Evolutionary conservation across 2,113 vertebrate genomes (phyloP).

Genomic region (Opisthocomus hoazin): DNA sequence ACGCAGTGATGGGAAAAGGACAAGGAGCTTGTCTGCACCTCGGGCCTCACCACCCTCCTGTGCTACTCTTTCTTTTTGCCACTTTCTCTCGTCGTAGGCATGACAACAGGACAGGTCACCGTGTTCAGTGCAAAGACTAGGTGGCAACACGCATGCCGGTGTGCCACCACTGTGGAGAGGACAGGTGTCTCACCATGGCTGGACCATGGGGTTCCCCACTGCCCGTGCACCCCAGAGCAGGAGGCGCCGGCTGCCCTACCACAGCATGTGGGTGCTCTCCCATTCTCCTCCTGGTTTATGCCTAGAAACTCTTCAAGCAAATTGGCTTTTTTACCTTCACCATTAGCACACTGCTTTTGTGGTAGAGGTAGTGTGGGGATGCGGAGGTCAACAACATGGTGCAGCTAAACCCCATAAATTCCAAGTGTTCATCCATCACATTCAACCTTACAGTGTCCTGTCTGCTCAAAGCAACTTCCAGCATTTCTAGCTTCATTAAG

Average conservation of each 20-base stretch:
- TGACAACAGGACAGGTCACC: background rate
- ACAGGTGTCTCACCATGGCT: background rate
- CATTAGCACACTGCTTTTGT: background rate
- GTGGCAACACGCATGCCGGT: background rate
- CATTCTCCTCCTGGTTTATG: background rate
- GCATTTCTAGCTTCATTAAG: background rate
- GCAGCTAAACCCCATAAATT: background rate
- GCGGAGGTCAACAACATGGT: background rate
- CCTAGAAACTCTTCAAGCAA: background rate
- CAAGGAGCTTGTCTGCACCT: background rate
- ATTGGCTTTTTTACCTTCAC: background rate
- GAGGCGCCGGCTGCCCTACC: rapidly evolving
- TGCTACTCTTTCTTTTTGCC: background rate
- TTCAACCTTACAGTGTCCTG: background rate
- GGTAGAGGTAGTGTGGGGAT: background rate
- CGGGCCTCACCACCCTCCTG: background rate
- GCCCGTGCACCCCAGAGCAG: background rate
- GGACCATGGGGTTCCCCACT: background rate
- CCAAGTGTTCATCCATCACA: background rate
- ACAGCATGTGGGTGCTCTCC: background rate
- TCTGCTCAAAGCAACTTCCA: slow-evolving; percentile 17
- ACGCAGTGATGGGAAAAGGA: background rate
- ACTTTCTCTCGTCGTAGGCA: background rate
- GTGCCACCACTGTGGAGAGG: background rate
- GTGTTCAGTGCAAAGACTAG: background rate